Evolutionary conservation across 2,888 invertebrate genomes (phyloP).

Genomic region (Dilophus febrilis): DNA sequence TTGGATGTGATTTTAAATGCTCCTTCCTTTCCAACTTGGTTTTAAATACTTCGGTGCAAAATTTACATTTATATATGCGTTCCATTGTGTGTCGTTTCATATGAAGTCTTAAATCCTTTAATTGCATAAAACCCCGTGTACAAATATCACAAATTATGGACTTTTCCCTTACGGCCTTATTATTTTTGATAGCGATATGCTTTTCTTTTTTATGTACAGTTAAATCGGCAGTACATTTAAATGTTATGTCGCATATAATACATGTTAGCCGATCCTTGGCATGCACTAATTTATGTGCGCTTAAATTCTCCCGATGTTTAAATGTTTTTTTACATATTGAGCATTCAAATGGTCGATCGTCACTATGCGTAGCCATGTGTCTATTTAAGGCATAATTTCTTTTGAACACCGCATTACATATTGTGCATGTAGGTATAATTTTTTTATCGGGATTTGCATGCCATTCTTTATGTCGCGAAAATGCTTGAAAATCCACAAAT

Average conservation of each 20-base stretch:
- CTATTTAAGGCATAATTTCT: too few relatives aligned
- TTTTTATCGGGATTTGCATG: not conserved
- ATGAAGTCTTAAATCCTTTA: slow-evolving; percentile 36
- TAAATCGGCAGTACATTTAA: slow-evolving; percentile 25
- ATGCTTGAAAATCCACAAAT: not conserved
- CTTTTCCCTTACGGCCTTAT: slow-evolving; percentile 5
- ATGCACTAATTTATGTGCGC: too few relatives aligned
- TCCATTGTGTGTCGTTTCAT: slow-evolving; percentile 28
- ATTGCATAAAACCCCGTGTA: slow-evolving; percentile 28
- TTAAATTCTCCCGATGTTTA: too few relatives aligned
- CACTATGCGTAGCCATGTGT: too few relatives aligned
- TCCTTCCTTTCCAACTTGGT: slow-evolving; percentile 35
- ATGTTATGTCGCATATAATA: slow-evolving; percentile 25
- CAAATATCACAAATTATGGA: slow-evolving; percentile 25
- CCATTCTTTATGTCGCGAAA: not conserved
- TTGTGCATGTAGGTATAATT: too few relatives aligned
- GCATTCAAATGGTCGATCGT: too few relatives aligned
- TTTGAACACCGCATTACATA: too few relatives aligned
- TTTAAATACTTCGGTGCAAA: slow-evolving; percentile 26
- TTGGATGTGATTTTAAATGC: slow-evolving; percentile 35
- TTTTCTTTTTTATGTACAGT: slow-evolving; percentile 32
- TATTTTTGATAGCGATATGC: slow-evolving; percentile 24
- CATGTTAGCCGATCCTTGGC: too few relatives aligned
- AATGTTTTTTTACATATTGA: too few relatives aligned
- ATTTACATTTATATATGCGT: slow-evolving; percentile 25